Conservation (phyloP, 2,888 invertebrate genomes). For the Tipula confusa region DNA sequence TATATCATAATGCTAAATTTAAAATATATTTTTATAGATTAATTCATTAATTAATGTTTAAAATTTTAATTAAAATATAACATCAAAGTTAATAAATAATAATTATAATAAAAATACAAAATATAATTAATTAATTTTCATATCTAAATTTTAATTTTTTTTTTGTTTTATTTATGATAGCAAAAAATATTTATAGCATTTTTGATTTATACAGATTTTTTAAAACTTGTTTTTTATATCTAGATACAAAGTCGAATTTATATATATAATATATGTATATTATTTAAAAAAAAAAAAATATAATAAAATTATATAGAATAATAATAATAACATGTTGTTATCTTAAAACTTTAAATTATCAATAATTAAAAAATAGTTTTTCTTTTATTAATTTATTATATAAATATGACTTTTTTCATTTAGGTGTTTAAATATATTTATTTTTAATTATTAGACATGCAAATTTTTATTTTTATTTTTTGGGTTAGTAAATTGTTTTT, state of each 20-base stretch:
- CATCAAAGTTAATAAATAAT: slow-evolving; percentile 13
- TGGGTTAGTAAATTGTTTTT: neutral
- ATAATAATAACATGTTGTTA: neutral
- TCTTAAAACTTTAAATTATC: neutral
- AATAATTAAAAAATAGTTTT: neutral
- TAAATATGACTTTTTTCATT: slow-evolving; percentile 16
- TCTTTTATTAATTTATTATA: neutral
- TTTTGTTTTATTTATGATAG: neutral
- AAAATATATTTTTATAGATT: neutral
- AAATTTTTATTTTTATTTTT: neutral
- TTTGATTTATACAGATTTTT: neutral
- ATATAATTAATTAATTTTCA: neutral
- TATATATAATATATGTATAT: neutral
- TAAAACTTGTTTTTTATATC: neutral
- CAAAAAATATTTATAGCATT: slow-evolving; percentile 3
- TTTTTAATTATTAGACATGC: neutral
- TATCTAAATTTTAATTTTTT: neutral
- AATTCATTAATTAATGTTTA: neutral
- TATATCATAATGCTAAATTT: neutral
- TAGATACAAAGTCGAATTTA: neutral
- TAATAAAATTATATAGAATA: neutral
- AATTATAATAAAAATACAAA: neutral
- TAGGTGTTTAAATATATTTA: neutral
- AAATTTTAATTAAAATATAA: neutral
- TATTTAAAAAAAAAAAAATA: neutral